phyloP scores from a whole-genome alignment of 2,113 vertebrate genomes.

The Dendropsophus ebraccatus region DNA sequence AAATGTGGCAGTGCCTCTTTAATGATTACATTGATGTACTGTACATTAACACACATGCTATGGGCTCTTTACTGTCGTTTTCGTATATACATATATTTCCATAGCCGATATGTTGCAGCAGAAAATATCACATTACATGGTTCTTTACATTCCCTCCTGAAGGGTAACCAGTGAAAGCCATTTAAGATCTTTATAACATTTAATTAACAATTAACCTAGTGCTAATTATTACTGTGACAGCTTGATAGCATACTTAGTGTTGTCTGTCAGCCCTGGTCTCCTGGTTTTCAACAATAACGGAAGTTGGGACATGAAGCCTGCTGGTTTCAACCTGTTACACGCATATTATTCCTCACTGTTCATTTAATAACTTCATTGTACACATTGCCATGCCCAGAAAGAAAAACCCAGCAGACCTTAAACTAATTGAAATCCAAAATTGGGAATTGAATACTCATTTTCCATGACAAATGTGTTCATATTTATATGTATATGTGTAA shows the following conservation, averaged over 20 bases:
- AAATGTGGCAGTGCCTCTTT: too few species aligned
- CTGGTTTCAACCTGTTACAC: slow-evolving; percentile 35
- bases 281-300: neutral
- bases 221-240: slow-evolving; percentile 31
- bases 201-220: slow-evolving; percentile 35
- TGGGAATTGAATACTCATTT: slow-evolving; percentile 54
- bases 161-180: slow-evolving; percentile 1
- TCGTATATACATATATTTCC: too few species aligned
- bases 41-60: too few species aligned
- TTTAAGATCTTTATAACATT: slow-evolving; percentile 4
- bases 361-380: slow-evolving; percentile 53
- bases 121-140: too few species aligned
- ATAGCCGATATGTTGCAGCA: too few species aligned
- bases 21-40: too few species aligned
- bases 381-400: slow-evolving; percentile 45
- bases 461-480: slow-evolving; percentile 53
- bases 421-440: slow-evolving; percentile 58
- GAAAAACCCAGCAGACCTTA: slow-evolving; percentile 54
- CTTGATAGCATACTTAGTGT: slow-evolving; percentile 1
- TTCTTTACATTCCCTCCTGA: slow-evolving; percentile 13
- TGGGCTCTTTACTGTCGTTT: too few species aligned
- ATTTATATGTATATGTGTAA: slow-evolving; percentile 52
- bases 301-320: slow-evolving; percentile 5
- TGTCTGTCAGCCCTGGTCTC: slow-evolving; percentile 4
- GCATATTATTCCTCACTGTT: slow-evolving; percentile 48